Conservation (phyloP, 2,888 invertebrate species). For the Falcaria lacertinaria region DNA sequence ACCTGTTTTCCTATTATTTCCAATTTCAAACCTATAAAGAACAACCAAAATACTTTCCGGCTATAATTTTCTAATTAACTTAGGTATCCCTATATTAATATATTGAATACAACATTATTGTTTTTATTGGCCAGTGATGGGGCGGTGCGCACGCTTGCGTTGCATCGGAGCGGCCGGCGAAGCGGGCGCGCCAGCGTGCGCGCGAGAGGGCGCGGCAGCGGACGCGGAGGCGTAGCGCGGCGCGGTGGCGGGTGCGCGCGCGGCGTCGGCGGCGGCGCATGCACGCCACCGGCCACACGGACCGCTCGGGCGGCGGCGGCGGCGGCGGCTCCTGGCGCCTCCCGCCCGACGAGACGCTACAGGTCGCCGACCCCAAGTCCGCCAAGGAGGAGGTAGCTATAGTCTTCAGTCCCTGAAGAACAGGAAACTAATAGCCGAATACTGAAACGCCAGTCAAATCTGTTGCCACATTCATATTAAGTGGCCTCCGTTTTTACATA, state of each 20-base stretch:
- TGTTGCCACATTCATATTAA: too few species aligned
- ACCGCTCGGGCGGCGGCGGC: conserved; percentile 86
- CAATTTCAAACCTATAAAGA: too few species aligned
- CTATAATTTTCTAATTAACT: too few species aligned
- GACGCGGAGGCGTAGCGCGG: conserved; percentile 67
- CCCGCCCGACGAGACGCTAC: conserved; percentile 94
- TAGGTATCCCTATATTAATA: too few species aligned
- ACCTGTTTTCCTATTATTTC: too few species aligned
- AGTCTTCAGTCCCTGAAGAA: not conserved
- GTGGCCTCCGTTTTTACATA: too few species aligned
- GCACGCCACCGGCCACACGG: conserved; percentile 94
- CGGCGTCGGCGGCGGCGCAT: conserved; percentile 83
- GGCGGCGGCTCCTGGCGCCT: conserved; percentile 90
- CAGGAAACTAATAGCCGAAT: too few species aligned
- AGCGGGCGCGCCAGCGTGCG: conserved; percentile 35
- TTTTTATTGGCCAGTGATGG: conserved; percentile 43
- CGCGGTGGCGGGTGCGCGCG: conserved; percentile 82
- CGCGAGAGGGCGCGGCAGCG: conserved; percentile 33
- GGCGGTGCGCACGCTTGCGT: conserved; percentile 39
- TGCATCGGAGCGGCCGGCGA: conserved; percentile 30
- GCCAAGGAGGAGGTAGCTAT: conserved; percentile 83
- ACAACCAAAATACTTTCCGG: too few species aligned
- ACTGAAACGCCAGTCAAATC: too few species aligned
- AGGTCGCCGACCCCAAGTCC: conserved; percentile 91
- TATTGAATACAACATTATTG: not conserved